Conservation (phyloP, 2,888 invertebrate genomes). For the Eupeodes latifasciatus region DNA sequence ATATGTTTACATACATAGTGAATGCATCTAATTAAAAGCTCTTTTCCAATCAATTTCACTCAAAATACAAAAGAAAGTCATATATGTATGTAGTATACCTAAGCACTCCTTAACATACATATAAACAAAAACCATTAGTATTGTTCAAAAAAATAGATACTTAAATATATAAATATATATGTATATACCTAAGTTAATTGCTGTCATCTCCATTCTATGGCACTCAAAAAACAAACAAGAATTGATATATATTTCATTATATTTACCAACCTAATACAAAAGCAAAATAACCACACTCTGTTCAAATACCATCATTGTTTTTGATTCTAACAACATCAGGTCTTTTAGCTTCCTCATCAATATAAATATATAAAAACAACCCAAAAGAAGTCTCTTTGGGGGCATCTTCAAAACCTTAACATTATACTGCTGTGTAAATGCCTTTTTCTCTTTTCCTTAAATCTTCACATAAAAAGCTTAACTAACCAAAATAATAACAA, state of each 20-base stretch:
- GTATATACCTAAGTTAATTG: background rate
- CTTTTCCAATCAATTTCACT: no score
- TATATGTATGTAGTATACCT: no score
- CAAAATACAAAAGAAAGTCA: no score
- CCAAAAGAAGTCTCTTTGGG: background rate
- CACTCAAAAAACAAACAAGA: conserved; percentile 10
- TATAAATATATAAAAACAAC: background rate
- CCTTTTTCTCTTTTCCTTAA: background rate
- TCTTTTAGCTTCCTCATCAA: background rate
- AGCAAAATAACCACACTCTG: background rate
- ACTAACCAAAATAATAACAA: background rate
- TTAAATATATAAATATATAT: background rate
- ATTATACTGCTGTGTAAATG: background rate
- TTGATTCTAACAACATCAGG: background rate
- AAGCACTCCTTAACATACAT: no score
- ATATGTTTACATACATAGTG: no score
- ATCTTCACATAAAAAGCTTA: conserved; percentile 16
- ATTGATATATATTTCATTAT: conserved; percentile 13
- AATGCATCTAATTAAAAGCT: no score
- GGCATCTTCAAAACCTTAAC: background rate
- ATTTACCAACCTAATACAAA: background rate
- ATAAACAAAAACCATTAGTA: no score
- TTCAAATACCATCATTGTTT: background rate
- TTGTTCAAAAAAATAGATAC: background rate
- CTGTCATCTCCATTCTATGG: conserved; percentile 23